Evolutionary conservation across 2,888 invertebrate genomes (phyloP).

Genomic region (Stenodera caucasica): DNA sequence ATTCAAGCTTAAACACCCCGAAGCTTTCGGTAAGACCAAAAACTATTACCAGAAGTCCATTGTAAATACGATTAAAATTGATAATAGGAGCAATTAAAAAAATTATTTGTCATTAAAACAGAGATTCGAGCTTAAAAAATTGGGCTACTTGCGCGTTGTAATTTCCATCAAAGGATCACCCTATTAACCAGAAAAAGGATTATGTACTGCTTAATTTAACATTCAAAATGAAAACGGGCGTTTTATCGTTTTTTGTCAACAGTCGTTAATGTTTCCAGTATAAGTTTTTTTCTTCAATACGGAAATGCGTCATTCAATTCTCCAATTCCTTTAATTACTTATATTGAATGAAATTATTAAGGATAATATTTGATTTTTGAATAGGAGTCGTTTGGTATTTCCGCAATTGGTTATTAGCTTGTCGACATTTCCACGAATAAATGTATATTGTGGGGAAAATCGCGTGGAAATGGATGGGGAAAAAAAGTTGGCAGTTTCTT

Average conservation of each 20-base stretch:
- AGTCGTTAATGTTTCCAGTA: neutral
- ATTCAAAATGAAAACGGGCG: neutral
- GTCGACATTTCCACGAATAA: neutral
- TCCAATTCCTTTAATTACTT: too few relatives aligned
- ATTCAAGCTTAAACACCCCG: neutral
- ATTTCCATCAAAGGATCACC: neutral
- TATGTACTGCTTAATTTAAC: neutral
- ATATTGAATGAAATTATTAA: too few relatives aligned
- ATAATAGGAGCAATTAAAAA: neutral
- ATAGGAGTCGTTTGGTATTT: neutral
- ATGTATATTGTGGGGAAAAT: too few relatives aligned
- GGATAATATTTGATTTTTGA: neutral
- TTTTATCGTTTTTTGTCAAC: neutral
- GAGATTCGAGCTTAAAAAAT: neutral
- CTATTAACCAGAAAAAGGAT: neutral
- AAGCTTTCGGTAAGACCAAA: neutral
- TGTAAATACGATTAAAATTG: neutral
- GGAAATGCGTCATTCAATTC: neutral
- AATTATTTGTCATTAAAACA: neutral
- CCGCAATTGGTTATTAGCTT: neutral
- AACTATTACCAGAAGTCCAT: neutral
- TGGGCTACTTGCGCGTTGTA: neutral
- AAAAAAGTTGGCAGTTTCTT: neutral
- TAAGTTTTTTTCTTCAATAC: neutral
- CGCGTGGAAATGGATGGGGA: neutral